phyloP scores from a whole-genome alignment of 2,888 invertebrate genomes.

The Eustalomyia histrio region DNA sequence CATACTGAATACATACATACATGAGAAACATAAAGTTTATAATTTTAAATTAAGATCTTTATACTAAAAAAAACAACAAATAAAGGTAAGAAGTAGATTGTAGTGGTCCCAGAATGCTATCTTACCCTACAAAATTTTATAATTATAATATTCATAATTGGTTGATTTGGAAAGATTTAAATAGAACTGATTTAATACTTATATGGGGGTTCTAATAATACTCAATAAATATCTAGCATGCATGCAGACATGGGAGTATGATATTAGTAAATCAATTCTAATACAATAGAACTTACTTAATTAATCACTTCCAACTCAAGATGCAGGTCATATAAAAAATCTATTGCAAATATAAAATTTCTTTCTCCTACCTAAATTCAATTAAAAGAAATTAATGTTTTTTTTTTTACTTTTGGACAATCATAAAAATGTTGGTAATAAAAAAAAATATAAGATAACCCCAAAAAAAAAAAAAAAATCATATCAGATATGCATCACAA shows the following conservation, averaged over 20 bases:
- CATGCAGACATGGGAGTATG: too few species aligned
- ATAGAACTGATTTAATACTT: too few species aligned
- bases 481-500: slow-evolving; percentile 33
- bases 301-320: too few species aligned
- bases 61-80: neutral
- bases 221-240: too few species aligned
- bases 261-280: too few species aligned
- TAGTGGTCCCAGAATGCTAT: too few species aligned
- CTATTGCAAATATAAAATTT: slow-evolving; percentile 28
- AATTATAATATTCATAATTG: too few species aligned
- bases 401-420: neutral
- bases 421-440: slow-evolving; percentile 1
- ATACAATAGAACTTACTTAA: too few species aligned
- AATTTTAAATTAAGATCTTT: neutral
- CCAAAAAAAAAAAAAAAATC: slow-evolving; percentile 7
- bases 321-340: neutral
- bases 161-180: too few species aligned
- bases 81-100: too few species aligned
- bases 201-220: too few species aligned
- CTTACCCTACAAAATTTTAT: too few species aligned
- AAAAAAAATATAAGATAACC: slow-evolving; percentile 7
- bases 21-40: slow-evolving; percentile 3
- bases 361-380: neutral
- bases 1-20: neutral
- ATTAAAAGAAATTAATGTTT: neutral